A percentile compares a stretch with the other conserved stretches of the same genome.
phyloP scores from a whole-genome alignment of 92 coral and sea anemone genomes.

The Umimayanthus kanabou region DNA sequence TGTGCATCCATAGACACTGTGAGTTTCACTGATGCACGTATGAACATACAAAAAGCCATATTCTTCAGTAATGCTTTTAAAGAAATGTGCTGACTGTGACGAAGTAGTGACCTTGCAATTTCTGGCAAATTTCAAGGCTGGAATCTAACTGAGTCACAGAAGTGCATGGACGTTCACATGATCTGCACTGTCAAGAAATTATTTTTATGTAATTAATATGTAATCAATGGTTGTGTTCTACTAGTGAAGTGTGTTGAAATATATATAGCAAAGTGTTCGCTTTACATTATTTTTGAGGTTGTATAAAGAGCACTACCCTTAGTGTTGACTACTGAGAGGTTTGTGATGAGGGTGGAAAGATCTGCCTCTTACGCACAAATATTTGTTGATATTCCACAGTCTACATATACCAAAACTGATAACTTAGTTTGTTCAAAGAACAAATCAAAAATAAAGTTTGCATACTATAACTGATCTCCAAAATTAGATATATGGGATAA shows the following conservation, averaged over 20 bases:
- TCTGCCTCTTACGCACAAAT: not conserved
- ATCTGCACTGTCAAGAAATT: not conserved
- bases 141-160: conserved; percentile 8
- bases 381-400: too few species aligned
- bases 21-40: not conserved
- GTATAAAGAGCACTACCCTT: not conserved
- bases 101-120: conserved; percentile 22
- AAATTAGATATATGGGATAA: too few species aligned
- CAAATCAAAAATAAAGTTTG: not conserved
- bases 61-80: not conserved
- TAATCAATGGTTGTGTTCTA: not conserved
- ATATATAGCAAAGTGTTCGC: not conserved
- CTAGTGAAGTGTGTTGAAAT: not conserved
- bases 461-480: not conserved
- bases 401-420: too few species aligned
- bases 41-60: not conserved
- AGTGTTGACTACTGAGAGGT: not conserved
- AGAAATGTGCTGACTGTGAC: not conserved
- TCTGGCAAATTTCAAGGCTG: conserved; percentile 28
- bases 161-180: not conserved
- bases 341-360: not conserved
- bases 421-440: not conserved
- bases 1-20: too few species aligned
- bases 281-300: not conserved
- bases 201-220: not conserved